Base-by-base conservation (phyloP, 2,113 vertebrate species). In the Pica pica region DNA sequence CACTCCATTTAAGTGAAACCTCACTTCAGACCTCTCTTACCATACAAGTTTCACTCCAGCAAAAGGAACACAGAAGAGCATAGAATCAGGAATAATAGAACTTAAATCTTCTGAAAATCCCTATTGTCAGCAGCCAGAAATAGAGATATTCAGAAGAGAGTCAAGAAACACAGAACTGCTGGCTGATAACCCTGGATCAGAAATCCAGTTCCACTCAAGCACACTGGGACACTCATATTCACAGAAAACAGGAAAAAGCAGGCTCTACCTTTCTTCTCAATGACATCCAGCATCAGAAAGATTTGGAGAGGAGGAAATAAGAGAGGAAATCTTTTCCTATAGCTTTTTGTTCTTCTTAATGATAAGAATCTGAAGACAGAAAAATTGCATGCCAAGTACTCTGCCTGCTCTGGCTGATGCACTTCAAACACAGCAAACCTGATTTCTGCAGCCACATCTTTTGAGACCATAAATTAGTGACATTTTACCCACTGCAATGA, bases 331-430 rank as follows among this genome's bases (percentile, higher is more conserved):
- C 78, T 96, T 90, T 90, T 93, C 83, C 70, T 93, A 73, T 87
- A 76, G 75, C 71, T 93, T 94, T 91, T 93, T 94, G 88, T 83
- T 95, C 82, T 94, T 96, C 95, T 93, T 59, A 88, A 83, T 35
- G 37, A 64, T 78, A 93, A 90, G 82, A 97, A 94, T 69, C 88
- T 95, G 67, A 95, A 95, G 94, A 93, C 82, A 94, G 92, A 94
- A 87, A 81, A 85, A 93, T 47, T 42, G 74, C 74, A 83, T 52
- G 92, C 95, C 84, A 55, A 91, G 81, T 78, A 49, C 95, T 77
- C 90, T 56, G 90, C 60, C 96, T 89, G 73, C 83, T 86, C 93
- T 74, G 70, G 50, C 93, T 83, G 76, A 60, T 28, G 83, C 56
- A 84, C 85, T 41, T 80, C 75, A 88, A 41, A 64, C 46, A 77